phyloP scores from a whole-genome alignment of 2,797 vertebrate species.

The Tolypeutes matacus region DNA sequence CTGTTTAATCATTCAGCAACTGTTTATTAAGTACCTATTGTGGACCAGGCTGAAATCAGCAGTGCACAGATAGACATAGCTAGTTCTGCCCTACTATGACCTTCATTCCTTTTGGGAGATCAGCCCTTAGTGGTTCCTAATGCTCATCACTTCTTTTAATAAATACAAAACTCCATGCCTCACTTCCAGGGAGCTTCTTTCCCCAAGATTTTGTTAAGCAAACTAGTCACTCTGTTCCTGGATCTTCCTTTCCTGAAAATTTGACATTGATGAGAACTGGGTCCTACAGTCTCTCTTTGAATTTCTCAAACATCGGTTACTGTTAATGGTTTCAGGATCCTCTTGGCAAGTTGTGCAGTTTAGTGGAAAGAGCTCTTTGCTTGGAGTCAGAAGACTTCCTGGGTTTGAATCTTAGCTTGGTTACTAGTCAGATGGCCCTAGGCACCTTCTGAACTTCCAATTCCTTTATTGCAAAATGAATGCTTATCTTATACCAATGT shows the following conservation, averaged over 20 bases:
- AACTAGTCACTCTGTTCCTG: neutral
- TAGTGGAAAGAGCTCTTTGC: neutral
- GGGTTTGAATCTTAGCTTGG: neutral
- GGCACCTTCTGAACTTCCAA: neutral
- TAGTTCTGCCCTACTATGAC: neutral
- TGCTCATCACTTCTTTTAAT: neutral
- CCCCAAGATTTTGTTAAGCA: neutral
- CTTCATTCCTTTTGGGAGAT: neutral
- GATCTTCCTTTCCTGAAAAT: neutral
- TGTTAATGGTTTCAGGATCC: neutral
- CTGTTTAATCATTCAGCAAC: neutral
- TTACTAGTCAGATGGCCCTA: neutral
- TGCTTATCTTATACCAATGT: neutral
- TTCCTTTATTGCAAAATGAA: slow-evolving; percentile 17
- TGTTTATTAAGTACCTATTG: neutral
- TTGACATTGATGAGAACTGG: neutral
- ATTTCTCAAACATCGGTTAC: neutral
- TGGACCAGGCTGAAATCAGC: accelerated
- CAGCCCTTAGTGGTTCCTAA: neutral
- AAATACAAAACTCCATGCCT: neutral
- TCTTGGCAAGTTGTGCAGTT: neutral
- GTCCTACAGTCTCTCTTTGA: neutral
- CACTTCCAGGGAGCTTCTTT: too few species aligned
- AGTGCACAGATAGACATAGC: neutral
- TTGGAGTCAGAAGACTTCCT: neutral